Percentiles rank a stretch among this genome's conserved stretches.
These are phyloP conservation scores for Drosophila pachea DNA, from an alignment of 1,140 invertebrate genomes.

Conservation along the genomic window DNA sequence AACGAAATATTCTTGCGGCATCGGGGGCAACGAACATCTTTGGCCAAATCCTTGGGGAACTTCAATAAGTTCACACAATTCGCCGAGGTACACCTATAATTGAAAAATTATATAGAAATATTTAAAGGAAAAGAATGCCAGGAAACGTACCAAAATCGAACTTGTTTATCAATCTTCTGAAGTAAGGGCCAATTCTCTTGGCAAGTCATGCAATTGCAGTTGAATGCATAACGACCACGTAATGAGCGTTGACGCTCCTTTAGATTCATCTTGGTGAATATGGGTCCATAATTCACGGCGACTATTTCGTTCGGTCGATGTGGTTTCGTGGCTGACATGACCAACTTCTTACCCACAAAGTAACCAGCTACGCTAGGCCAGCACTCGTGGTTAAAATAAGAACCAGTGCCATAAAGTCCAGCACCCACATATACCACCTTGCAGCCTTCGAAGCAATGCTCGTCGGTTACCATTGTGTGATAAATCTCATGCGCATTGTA, in stretches of 20 bases:
- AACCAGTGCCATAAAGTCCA: constrained; percentile 88
- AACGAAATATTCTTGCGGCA: constrained; percentile 81
- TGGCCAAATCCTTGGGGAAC: constrained; percentile 72
- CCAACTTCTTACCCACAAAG: constrained; percentile 86
- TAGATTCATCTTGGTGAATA: constrained; percentile 84
- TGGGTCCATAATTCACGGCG: constrained; percentile 92
- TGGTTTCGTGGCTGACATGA: constrained; percentile 84
- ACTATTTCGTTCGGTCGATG: constrained; percentile 84
- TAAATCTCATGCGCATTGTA: constrained; percentile 95
- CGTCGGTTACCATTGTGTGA: constrained; percentile 82
- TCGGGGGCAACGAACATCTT: constrained; percentile 80
- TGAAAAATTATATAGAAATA: not conserved
- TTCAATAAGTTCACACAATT: constrained; percentile 80
- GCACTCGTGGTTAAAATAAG: constrained; percentile 94
- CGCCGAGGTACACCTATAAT: constrained; percentile 81
- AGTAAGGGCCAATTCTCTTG: constrained; percentile 87
- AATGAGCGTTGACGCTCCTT: constrained; percentile 84
- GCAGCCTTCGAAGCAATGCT: constrained; percentile 81
- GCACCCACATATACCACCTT: constrained; percentile 86
- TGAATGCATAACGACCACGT: constrained; percentile 88
- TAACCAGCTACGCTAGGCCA: constrained; percentile 89
- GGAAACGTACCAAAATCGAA: constrained; percentile 66
- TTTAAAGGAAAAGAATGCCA: no score
- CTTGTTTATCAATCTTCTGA: constrained; percentile 81
- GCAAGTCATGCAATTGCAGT: constrained; percentile 87